Conservation (phyloP, 1,140 invertebrate genomes). For the Hylyphantes graminicola region DNA sequence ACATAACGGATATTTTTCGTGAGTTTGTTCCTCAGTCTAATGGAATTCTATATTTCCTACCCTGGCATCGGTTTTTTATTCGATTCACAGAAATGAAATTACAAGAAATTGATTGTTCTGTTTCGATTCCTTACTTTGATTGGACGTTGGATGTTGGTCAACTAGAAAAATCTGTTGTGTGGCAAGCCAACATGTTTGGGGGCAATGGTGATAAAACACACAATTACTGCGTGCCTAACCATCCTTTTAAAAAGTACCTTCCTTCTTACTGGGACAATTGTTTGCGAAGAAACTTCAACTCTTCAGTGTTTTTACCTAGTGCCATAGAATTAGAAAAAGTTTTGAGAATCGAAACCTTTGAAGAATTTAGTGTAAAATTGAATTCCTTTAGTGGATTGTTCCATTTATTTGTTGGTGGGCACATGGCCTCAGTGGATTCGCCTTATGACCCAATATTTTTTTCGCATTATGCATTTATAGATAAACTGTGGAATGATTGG, state of each 20-base stretch:
- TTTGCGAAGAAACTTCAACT: slow-evolving; percentile 50
- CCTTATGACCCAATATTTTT: slow-evolving; percentile 60
- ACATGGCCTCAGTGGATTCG: slow-evolving; percentile 49
- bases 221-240: slow-evolving; percentile 40
- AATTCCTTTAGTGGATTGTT: slow-evolving; percentile 42
- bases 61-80: slow-evolving; percentile 57
- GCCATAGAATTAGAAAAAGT: slow-evolving; percentile 51
- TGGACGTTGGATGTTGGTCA: slow-evolving; percentile 58
- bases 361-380: slow-evolving; percentile 37
- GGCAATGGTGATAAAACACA: slow-evolving; percentile 41
- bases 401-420: slow-evolving; percentile 59
- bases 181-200: slow-evolving; percentile 57
- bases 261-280: slow-evolving; percentile 32
- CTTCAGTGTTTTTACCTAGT: slow-evolving; percentile 40
- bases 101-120: slow-evolving; percentile 52
- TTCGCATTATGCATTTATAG: slow-evolving; percentile 54
- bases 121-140: slow-evolving; percentile 60
- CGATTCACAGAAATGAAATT: slow-evolving; percentile 50
- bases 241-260: slow-evolving; percentile 56
- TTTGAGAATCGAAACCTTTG: slow-evolving; percentile 20
- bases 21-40: slow-evolving; percentile 36
- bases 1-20: slow-evolving; percentile 40
- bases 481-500: slow-evolving; percentile 59
- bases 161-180: slow-evolving; percentile 44
- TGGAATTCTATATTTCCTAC: slow-evolving; percentile 33